phyloP scores from a whole-genome alignment of 2,888 invertebrate genomes.

The Tenthredo scrophulariae region DNA sequence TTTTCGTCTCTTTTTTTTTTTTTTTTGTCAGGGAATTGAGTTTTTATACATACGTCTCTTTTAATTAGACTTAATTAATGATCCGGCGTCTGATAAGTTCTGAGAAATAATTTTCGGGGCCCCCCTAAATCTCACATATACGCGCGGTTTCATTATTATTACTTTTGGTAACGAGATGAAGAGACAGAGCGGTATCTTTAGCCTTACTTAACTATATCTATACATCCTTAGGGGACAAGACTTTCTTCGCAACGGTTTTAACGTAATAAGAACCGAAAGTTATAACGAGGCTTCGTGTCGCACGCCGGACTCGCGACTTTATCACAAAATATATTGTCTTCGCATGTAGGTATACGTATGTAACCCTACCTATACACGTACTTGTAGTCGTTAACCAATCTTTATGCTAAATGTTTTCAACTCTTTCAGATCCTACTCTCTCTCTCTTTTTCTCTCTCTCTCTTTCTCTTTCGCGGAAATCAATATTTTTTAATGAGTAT shows the following conservation, averaged over 20 bases:
- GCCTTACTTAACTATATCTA: background rate
- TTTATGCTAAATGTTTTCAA: constrained; percentile 15
- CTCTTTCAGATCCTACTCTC: background rate
- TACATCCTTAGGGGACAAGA: constrained; percentile 7
- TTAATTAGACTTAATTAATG: constrained; percentile 11
- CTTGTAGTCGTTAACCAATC: constrained; percentile 9
- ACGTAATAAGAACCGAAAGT: constrained; percentile 43
- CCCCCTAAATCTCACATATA: background rate
- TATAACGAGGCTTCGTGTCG: constrained; percentile 36
- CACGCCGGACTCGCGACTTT: constrained; percentile 15
- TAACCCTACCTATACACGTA: background rate
- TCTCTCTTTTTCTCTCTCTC: background rate
- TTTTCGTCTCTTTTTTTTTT: background rate
- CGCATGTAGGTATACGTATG: background rate
- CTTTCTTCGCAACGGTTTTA: constrained; percentile 39
- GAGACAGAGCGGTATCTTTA: background rate
- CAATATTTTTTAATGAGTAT: background rate
- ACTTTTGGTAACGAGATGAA: background rate
- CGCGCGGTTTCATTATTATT: background rate
- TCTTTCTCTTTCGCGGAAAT: constrained; percentile 20
- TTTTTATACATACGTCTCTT: background rate
- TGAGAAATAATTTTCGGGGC: background rate
- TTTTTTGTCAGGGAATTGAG: background rate
- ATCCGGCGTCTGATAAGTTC: background rate
- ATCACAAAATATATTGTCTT: constrained; percentile 21